These are phyloP conservation scores for Ferdinandea cuprea DNA, from an alignment of 2,888 invertebrate genomes.

Conservation along the genomic window DNA sequence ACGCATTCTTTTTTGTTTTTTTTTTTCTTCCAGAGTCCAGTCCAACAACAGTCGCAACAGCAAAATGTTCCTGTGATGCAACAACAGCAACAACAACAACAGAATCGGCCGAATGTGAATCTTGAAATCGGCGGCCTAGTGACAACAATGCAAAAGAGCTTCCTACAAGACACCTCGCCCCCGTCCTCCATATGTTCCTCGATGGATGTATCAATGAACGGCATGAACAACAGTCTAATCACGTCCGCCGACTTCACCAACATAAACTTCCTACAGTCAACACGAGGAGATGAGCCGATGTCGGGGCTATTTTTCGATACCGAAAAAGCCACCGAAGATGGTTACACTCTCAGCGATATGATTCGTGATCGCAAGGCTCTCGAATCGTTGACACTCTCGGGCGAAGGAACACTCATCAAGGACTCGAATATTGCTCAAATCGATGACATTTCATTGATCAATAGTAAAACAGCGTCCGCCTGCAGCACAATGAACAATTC, in stretches of 20 bases:
- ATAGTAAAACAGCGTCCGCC: slow-evolving; percentile 81
- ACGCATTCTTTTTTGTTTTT: background rate
- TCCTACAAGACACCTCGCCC: slow-evolving; percentile 82
- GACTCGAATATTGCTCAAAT: slow-evolving; percentile 82
- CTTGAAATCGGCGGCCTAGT: slow-evolving; percentile 82
- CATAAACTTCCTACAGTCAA: slow-evolving; percentile 81
- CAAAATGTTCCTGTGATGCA: slow-evolving; percentile 37
- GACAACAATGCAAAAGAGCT: slow-evolving; percentile 82
- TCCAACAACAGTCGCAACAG: slow-evolving; percentile 51
- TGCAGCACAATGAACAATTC: slow-evolving; percentile 82
- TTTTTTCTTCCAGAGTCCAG: slow-evolving; percentile 49
- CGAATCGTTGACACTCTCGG: slow-evolving; percentile 81
- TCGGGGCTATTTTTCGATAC: slow-evolving; percentile 75
- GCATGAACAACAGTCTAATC: slow-evolving; percentile 82
- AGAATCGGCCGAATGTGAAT: slow-evolving; percentile 77
- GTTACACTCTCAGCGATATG: slow-evolving; percentile 81
- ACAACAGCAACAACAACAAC: slow-evolving; percentile 64
- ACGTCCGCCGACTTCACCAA: slow-evolving; percentile 82
- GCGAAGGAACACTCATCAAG: slow-evolving; percentile 81
- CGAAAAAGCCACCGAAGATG: slow-evolving; percentile 76
- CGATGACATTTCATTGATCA: slow-evolving; percentile 80
- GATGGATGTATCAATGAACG: slow-evolving; percentile 79
- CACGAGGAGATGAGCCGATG: slow-evolving; percentile 76
- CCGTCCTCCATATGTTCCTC: slow-evolving; percentile 82
- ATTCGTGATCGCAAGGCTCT: slow-evolving; percentile 81